Evolutionary conservation across 2,797 vertebrate genomes (phyloP), one percentile per base, ranked within the genome.

Genomic region (Sebastes wilsoni): DNA sequence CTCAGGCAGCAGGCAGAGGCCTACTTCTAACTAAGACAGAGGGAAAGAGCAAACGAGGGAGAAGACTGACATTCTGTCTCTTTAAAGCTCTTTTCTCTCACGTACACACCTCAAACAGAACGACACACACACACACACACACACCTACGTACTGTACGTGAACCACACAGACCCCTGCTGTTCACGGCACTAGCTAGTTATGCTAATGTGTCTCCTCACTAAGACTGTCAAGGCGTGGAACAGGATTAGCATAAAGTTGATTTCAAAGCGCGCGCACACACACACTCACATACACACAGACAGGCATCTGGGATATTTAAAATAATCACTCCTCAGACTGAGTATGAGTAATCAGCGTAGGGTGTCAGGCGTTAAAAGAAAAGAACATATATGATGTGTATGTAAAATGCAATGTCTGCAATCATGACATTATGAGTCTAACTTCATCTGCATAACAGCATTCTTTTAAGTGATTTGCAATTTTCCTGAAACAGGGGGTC

Each of bases 231-330:
- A 93, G 86, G 91, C 86, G 86, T 92, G 89, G 88, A 94, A 91
- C 70, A 60, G 81, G 88, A 94, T 94, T 95, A 89, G 89, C 90
- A 93, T 94, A 87, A 94, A 92, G 93, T 89, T 93, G 90, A 94
- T 93, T 93, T 93, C 81, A 92, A 92, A 89, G 83, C 82, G 52
- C 70, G 66, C 74, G 65, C 68, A 60, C 59, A 80, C 79, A 60
- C 55, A 75, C 79, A 75, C 79, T 68, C 32, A 60, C 32, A 59
- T 59, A 79, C 42, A 70, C 66, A 79, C 27, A 70, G 62, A 71
- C 54, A 70, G 49, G 73, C 83, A 92, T 81, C 79, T 75, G 49
- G 67, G 79, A 76, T 77, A 89, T 84, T 92, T 86, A 86, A 91
- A 89, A 85, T 89, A 91, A 90, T 90, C 88, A 92, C 64, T 83